A percentile compares a stretch with the other conserved stretches of the same genome.
Conservation (phyloP, 1,140 invertebrate species). For the Cyphomyrmex costatus region DNA sequence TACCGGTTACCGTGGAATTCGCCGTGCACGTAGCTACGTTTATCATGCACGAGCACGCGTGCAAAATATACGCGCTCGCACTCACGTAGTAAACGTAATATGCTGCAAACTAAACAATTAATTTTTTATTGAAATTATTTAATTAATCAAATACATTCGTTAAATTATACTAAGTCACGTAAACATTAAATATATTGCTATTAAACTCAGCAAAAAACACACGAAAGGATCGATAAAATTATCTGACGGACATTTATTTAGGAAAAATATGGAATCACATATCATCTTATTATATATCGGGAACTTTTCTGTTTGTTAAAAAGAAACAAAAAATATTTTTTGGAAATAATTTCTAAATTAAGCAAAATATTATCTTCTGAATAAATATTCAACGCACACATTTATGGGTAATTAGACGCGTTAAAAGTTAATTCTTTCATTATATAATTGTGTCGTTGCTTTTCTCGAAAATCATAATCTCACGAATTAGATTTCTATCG, state of each 20-base stretch:
- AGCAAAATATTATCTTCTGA: not conserved
- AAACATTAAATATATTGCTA: not conserved
- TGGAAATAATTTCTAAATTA: not conserved
- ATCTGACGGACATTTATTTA: not conserved
- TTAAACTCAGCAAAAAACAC: not conserved
- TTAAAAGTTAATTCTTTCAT: not conserved
- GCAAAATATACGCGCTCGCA: not conserved
- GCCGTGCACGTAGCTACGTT: conserved; percentile 62
- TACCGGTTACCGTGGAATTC: conserved; percentile 71
- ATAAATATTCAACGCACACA: not conserved
- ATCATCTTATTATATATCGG: not conserved
- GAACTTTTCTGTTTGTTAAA: not conserved
- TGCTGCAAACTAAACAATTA: not conserved
- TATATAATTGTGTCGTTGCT: not conserved
- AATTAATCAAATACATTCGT: conserved; percentile 3
- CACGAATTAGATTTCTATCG: conserved; percentile 25
- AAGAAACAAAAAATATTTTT: not conserved
- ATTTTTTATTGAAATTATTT: conserved; percentile 30
- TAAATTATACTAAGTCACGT: conserved; percentile 11
- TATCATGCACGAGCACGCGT: conserved; percentile 29
- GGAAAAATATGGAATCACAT: not conserved
- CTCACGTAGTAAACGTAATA: not conserved
- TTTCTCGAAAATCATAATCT: not conserved
- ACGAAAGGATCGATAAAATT: not conserved
- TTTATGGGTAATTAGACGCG: not conserved